Evolutionary conservation across 1,140 invertebrate genomes (phyloP).

Genomic region (Sycophila sp.): DNA sequence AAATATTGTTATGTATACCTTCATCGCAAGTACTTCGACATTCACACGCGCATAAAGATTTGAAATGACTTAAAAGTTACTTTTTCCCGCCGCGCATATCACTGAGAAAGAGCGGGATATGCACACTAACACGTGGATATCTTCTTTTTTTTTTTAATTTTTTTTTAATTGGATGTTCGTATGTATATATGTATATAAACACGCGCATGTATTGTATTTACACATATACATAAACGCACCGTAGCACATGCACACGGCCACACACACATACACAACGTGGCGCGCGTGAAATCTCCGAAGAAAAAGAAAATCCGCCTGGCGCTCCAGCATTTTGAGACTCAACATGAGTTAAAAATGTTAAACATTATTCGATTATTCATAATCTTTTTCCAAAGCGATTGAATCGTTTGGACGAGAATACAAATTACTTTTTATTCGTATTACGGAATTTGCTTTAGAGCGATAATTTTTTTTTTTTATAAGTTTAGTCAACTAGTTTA

Average conservation of each 20-base stretch:
- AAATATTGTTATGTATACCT: neutral
- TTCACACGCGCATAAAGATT: neutral
- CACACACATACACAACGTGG: too few relatives aligned
- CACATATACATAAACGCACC: neutral
- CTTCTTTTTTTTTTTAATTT: neutral
- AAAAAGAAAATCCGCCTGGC: slow-evolving; percentile 13
- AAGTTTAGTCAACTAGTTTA: neutral
- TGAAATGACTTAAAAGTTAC: neutral
- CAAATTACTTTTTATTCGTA: slow-evolving; percentile 10
- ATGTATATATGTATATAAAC: neutral
- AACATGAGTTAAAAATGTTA: slow-evolving; percentile 31
- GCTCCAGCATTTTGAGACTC: slow-evolving; percentile 26
- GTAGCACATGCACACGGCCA: neutral
- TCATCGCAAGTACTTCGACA: neutral
- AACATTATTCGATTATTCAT: slow-evolving; percentile 5
- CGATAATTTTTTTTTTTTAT: neutral
- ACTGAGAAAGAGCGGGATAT: neutral
- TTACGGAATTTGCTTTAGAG: slow-evolving; percentile 22
- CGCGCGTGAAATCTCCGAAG: neutral
- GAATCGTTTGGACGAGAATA: slow-evolving; percentile 9
- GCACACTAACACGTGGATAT: neutral
- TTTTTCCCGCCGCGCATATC: neutral
- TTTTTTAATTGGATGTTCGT: neutral
- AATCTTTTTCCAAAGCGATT: neutral
- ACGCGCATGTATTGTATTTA: neutral